Base-by-base conservation (phyloP, 2,113 vertebrate species). In the Romanogobio albipinnatus region DNA sequence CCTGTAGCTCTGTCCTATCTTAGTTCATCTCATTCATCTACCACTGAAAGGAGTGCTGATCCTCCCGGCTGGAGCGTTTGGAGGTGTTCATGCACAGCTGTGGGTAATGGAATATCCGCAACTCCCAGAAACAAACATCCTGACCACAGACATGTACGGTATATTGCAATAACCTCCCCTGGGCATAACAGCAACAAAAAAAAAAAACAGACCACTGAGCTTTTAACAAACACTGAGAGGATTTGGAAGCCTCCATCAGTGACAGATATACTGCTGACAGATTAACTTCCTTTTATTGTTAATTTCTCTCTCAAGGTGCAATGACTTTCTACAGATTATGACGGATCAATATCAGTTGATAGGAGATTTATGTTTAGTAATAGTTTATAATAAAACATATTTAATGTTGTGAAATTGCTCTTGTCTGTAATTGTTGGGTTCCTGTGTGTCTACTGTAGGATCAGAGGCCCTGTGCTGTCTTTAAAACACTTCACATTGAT, bases 21-120 rank as follows among this genome's bases (percentile, higher is more conserved):
- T 26, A 36, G 64, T 82, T 71, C 29, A 71, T 81, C 24, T 81
- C 45, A 66, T 82, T 33, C 66, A 73, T 73, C 66, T 71, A 80
- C 22, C n/a, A 19, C 36, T 66, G 59, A 80, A 80, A n/a, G 59
- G 43, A 82, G 81, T 17, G 45, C 39, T 73, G 49, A 82, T 81
- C 45, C 45, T 80, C 62, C 1, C 15, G 3, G 45, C 79, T 71
- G 49, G 66, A 82, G 29, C 6, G 7, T 56, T 82, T 70, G 15
- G 61, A 81, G 45, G 78, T 81, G 64, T 82, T 71, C 66, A 71
- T 71, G 66, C 49, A 58, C 49, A 71, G 66, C 66, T 58, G 33
- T 39, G 64, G 47, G 11, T 73, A 82, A 82, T 58, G 81, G 6
- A 73, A 71, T 71, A 70, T 70, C n/a, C 11, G 81, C 33, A 82